Conservation (phyloP, 2,888 invertebrate species). For the Pantelozetes paolii region DNA sequence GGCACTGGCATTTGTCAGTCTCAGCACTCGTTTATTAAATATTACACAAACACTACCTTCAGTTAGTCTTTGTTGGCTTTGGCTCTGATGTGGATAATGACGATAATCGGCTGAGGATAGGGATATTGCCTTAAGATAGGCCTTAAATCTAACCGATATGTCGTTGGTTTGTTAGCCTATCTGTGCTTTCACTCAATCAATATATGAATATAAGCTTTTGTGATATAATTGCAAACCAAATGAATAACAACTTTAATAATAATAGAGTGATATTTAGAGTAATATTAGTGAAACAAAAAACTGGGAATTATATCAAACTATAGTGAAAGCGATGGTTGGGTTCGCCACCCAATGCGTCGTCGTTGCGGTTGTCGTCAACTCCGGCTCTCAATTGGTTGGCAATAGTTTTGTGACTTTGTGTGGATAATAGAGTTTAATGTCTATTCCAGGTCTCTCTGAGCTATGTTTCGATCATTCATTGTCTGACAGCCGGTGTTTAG, state of each 20-base stretch:
- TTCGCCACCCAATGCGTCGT: conserved; percentile 21
- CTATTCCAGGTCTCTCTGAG: neutral
- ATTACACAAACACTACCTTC: conserved; percentile 23
- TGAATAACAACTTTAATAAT: neutral
- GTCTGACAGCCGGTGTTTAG: conserved; percentile 39
- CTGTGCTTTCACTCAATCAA: neutral
- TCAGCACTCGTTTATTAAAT: conserved; percentile 16
- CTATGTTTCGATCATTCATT: conserved; percentile 38
- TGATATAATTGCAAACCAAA: neutral
- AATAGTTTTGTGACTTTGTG: conserved; percentile 12
- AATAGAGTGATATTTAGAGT: conserved; percentile 22
- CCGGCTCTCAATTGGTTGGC: conserved; percentile 17
- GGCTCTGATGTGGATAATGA: neutral
- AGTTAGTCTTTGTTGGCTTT: neutral
- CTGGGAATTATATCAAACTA: neutral
- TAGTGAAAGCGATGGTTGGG: neutral
- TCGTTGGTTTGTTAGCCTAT: neutral
- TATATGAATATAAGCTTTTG: neutral
- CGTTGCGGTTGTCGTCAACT: neutral
- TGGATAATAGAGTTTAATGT: neutral
- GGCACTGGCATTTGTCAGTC: conserved; percentile 19
- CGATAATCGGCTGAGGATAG: neutral
- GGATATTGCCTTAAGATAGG: conserved; percentile 7
- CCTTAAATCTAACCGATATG: too few relatives aligned
- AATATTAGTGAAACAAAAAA: conserved; percentile 1